Percentiles rank a stretch among this genome's conserved stretches.
phyloP scores from a whole-genome alignment of 2,113 vertebrate genomes.

The Raphicerus campestris region DNA sequence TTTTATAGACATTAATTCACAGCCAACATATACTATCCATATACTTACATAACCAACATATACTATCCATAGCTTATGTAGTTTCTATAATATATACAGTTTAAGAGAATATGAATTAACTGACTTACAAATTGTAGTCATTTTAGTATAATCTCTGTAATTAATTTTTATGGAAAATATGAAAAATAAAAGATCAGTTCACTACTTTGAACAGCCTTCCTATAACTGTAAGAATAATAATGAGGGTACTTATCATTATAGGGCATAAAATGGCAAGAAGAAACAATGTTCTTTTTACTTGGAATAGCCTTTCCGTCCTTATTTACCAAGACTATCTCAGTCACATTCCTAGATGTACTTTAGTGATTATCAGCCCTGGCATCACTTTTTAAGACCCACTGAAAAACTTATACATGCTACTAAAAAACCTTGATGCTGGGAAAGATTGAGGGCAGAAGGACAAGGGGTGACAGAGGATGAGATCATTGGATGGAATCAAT shows the following conservation, averaged over 20 bases:
- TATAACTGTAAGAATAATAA: not conserved
- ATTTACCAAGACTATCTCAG: not conserved
- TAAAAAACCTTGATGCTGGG: not conserved
- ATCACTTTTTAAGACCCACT: not conserved
- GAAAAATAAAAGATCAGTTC: not conserved
- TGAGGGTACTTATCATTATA: not conserved
- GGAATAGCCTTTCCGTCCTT: not conserved
- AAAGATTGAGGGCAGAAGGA: not conserved
- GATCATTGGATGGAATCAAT: not conserved
- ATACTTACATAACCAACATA: too few relatives aligned
- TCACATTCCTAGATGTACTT: not conserved
- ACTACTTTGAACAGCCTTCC: not conserved
- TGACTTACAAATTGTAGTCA: not conserved
- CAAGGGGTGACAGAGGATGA: not conserved
- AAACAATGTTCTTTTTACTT: not conserved
- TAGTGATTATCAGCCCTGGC: not conserved
- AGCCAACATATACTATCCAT: not conserved
- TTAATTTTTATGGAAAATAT: slow-evolving; percentile 37
- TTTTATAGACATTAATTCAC: not conserved
- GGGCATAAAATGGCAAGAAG: not conserved
- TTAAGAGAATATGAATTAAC: slow-evolving; percentile 4
- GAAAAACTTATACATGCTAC: not conserved
- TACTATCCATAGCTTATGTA: not conserved
- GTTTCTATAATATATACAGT: not conserved
- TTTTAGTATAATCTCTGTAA: not conserved